A percentile compares a stretch with the other conserved stretches of the same genome.
Conservation (phyloP, 2,113 vertebrate genomes). For the Halichoeres trimaculatus region DNA sequence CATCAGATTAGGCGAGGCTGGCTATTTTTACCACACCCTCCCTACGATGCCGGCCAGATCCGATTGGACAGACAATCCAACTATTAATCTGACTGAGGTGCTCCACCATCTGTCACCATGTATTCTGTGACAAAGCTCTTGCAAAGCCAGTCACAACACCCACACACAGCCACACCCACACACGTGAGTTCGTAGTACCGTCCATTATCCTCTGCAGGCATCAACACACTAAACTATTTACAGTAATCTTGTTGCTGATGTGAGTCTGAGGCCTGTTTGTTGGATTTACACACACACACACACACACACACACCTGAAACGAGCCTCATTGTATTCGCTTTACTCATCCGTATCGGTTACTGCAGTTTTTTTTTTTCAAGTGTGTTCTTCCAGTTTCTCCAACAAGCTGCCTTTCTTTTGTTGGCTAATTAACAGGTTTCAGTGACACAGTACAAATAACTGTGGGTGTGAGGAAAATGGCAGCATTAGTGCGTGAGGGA, state of each 20-base stretch:
- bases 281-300: constrained; percentile 49
- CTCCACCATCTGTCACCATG: constrained; percentile 81
- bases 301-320: constrained; percentile 4
- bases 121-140: constrained; percentile 50
- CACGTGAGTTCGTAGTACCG: constrained; percentile 19
- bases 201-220: constrained; percentile 33
- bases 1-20: constrained; percentile 75
- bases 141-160: constrained; percentile 52
- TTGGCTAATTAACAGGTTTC: constrained; percentile 50
- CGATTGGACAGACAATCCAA: constrained; percentile 80
- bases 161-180: constrained; percentile 24
- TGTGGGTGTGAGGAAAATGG: constrained; percentile 19
- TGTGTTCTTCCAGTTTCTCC: neutral
- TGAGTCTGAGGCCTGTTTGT: constrained; percentile 26
- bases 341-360: constrained; percentile 10
- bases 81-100: constrained; percentile 83
- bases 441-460: constrained; percentile 42
- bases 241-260: constrained; percentile 53
- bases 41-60: constrained; percentile 70
- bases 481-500: neutral
- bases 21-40: constrained; percentile 82
- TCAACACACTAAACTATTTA: constrained; percentile 55
- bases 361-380: neutral
- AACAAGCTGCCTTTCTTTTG: constrained; percentile 16
- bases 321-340: constrained; percentile 2